phyloP scores from a whole-genome alignment of 2,888 invertebrate genomes.

The Macroteleia sp. region DNA sequence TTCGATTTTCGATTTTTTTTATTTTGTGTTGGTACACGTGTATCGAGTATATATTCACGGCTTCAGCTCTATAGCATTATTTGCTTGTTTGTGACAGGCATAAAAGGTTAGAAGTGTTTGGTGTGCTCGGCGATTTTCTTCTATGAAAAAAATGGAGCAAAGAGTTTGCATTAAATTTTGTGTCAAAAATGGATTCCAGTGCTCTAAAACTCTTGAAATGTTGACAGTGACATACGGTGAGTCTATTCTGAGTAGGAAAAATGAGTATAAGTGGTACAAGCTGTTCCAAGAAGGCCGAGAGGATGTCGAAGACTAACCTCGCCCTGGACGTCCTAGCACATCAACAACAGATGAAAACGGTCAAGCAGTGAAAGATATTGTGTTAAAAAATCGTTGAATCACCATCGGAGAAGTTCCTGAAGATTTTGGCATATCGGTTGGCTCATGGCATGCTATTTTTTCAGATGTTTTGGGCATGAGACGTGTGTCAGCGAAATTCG shows the following conservation, averaged over 20 bases:
- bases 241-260: no score
- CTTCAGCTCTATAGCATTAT: neutral
- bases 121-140: neutral
- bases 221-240: no score
- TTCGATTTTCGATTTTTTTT: constrained; percentile 12
- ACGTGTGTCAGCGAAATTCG: no score
- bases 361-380: constrained; percentile 3
- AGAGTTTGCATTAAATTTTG: neutral
- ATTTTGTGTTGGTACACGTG: neutral
- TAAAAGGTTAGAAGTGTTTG: neutral
- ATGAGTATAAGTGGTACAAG: no score
- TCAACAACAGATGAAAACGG: constrained; percentile 20
- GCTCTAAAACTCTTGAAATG: no score
- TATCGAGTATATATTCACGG: no score
- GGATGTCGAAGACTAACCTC: neutral
- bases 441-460: neutral
- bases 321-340: constrained; percentile 18
- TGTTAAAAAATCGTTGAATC: neutral
- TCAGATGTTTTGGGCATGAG: no score
- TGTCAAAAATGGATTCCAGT: no score
- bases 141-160: constrained; percentile 3
- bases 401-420: constrained; percentile 1
- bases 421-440: constrained; percentile 3
- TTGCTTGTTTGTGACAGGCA: neutral
- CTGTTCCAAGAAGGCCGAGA: constrained; percentile 17